phyloP scores from a whole-genome alignment of 2,888 invertebrate species.

The Orthosia gothica region DNA sequence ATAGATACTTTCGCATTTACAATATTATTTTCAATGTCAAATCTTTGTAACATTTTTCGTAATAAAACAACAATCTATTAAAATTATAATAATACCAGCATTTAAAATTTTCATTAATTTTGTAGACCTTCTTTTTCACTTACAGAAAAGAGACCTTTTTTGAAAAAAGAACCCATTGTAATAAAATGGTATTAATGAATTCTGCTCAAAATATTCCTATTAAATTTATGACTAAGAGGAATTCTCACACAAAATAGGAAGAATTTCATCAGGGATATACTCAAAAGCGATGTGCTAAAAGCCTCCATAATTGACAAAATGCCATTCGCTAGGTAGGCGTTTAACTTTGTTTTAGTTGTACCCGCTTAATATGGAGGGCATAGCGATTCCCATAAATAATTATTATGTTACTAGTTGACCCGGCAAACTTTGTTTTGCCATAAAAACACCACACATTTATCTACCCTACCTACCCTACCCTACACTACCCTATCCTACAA shows the following conservation, averaged over 20 bases:
- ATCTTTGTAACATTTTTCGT: too few relatives aligned
- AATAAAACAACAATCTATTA: too few relatives aligned
- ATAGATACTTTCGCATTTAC: too few relatives aligned
- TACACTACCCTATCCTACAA: too few relatives aligned
- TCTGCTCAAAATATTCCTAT: constrained; percentile 22
- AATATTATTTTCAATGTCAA: too few relatives aligned
- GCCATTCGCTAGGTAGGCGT: constrained; percentile 57
- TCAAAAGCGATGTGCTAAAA: constrained; percentile 46
- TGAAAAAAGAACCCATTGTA: neutral
- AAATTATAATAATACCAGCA: too few relatives aligned
- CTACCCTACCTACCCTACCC: too few relatives aligned
- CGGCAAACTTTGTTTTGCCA: too few relatives aligned
- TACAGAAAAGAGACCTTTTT: neutral
- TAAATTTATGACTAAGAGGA: constrained; percentile 19
- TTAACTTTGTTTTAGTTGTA: constrained; percentile 36
- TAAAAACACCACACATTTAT: too few relatives aligned
- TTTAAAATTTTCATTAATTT: too few relatives aligned
- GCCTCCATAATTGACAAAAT: constrained; percentile 62
- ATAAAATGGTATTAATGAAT: constrained; percentile 9
- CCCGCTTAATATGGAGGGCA: constrained; percentile 20
- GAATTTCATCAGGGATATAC: constrained; percentile 46
- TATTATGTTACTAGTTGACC: too few relatives aligned
- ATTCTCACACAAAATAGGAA: constrained; percentile 30
- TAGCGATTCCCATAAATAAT: constrained; percentile 4
- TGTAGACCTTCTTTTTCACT: too few relatives aligned